Conservation (phyloP, 2,113 vertebrate species). For the Syngnathus floridae region DNA sequence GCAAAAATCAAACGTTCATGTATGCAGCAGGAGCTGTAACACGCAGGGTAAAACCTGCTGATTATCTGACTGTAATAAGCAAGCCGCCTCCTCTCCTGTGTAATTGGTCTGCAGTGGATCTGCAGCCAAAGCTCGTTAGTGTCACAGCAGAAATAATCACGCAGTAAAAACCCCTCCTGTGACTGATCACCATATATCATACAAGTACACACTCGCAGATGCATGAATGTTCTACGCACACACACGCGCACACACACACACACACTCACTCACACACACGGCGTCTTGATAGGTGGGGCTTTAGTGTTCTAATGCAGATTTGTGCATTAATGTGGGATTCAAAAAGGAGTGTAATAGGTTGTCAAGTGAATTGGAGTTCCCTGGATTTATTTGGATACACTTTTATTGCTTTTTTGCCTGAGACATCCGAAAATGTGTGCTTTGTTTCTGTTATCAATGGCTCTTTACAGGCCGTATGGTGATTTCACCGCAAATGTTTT, state of each 20-base stretch:
- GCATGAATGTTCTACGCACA: conserved; percentile 46
- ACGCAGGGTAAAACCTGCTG: conserved; percentile 57
- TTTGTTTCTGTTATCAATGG: neutral
- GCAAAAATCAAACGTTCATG: conserved; percentile 41
- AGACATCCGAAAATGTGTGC: conserved; percentile 1
- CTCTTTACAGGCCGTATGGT: neutral
- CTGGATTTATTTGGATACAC: conserved; percentile 33
- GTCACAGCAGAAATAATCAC: conserved; percentile 74
- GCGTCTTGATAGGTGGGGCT: conserved; percentile 41
- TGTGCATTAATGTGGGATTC: conserved; percentile 47
- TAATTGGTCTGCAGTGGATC: conserved; percentile 73
- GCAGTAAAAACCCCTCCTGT: conserved; percentile 72
- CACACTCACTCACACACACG: conserved; percentile 15
- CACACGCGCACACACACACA: conserved; percentile 12
- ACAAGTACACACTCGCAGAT: conserved; percentile 62
- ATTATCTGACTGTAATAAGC: conserved; percentile 65
- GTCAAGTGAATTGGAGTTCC: conserved; percentile 26
- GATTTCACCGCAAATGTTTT: neutral
- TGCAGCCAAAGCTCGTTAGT: conserved; percentile 71
- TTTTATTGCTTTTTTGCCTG: neutral
- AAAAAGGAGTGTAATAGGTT: conserved; percentile 32
- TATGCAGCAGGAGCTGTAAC: conserved; percentile 48
- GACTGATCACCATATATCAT: conserved; percentile 70
- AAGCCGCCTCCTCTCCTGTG: conserved; percentile 55
- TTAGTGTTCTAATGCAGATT: conserved; percentile 52